A percentile compares a stretch with the other conserved stretches of the same genome.
These are phyloP conservation scores for Drosophila seclusa DNA, from an alignment of 2,888 invertebrate species.

Conservation along the genomic window DNA sequence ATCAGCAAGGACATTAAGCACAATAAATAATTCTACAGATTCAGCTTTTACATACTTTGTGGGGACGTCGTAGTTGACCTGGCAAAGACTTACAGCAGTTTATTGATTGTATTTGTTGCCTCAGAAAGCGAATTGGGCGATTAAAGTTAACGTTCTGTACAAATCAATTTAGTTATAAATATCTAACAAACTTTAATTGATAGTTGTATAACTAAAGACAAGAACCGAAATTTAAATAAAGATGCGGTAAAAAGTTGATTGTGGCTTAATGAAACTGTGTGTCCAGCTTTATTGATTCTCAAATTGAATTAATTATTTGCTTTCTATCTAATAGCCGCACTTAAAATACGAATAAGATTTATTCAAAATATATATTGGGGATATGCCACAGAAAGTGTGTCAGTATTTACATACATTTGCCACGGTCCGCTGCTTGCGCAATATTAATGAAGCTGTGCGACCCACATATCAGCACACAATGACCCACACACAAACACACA, in stretches of 20 bases:
- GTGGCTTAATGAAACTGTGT: conserved; percentile 25
- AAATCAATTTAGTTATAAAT: background rate
- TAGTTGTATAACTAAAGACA: conserved; percentile 13
- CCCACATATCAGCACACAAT: conserved; percentile 33
- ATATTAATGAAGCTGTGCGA: conserved; percentile 62
- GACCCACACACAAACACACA: conserved; percentile 2
- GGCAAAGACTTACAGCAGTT: background rate
- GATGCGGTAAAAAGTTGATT: conserved; percentile 31
- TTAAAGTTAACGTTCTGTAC: background rate
- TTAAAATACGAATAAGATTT: conserved; percentile 4
- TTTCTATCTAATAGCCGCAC: conserved; percentile 22
- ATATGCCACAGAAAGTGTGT: conserved; percentile 33
- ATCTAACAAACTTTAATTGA: conserved; percentile 24
- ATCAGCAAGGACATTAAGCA: background rate
- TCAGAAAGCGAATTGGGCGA: background rate
- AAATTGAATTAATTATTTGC: conserved; percentile 55
- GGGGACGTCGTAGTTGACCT: background rate
- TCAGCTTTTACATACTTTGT: background rate
- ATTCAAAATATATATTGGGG: background rate
- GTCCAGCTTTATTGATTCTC: conserved; percentile 25
- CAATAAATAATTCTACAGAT: background rate
- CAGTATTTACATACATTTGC: conserved; percentile 48
- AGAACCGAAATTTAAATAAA: conserved; percentile 11
- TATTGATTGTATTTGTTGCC: background rate
- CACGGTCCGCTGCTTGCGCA: conserved; percentile 22